Evolutionary conservation across 2,113 vertebrate genomes (phyloP), one percentile per base, ranked within the genome.

Genomic region (Oncorhynchus nerka): DNA sequence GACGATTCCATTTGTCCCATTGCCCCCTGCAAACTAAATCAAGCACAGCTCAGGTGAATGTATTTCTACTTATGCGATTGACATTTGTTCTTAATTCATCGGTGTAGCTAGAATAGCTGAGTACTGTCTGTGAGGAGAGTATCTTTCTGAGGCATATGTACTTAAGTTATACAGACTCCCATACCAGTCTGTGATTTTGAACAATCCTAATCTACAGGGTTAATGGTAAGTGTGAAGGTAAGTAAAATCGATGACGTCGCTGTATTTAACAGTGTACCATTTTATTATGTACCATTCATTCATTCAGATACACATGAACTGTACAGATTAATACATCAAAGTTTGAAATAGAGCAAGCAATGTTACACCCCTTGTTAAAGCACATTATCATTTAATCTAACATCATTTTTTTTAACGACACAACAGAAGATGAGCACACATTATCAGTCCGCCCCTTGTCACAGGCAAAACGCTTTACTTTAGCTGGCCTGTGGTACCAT

Each of bases 151-250:
- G 32, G 4, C 39, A 75, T 28, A 71, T 49, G 24, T 34, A 77
- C 59, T 62, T 9, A 15, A 7, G 59, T 22, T 19, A 15, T 62
- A 15, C 3, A 19, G 73, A 1, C 66, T 19, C 8, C 28, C 4
- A 79, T 67, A 61, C 49, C 7, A 57, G 26, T 8, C 32, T 61
- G 1, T 8, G 13, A 5, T 55, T 70, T 11, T 75, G 32, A 26
- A 73, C 13, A 73, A 68, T 77, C 2, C n/a, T 71, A 48, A 57
- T 65, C 64, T 81, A n/a, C 26, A 30, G n/a, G 24, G 68, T 34
- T 67, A 34, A 19, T 65, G 69, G 74, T 45, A 32, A 59, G 39
- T 71, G 12, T 68, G 30, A 79, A 12, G 92, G 89, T 90, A 86
- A 92, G 87, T 90, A 57, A 68, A 15, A 32, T 62, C 55, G 9